Evolutionary conservation across 2,888 invertebrate species (phyloP).

Genomic region (Plusia festucae): DNA sequence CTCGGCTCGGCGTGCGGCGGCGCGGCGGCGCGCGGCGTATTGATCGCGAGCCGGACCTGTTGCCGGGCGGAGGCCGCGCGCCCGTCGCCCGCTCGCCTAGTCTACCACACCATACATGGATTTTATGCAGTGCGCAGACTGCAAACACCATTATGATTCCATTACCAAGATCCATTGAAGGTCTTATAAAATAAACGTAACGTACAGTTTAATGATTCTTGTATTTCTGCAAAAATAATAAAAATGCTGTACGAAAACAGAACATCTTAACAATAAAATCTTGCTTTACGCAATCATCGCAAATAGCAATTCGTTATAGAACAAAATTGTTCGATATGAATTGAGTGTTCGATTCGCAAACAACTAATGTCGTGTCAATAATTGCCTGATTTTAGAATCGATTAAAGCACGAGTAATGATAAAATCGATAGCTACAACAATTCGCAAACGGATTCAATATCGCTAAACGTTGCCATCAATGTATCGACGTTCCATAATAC

Average conservation of each 20-base stretch:
- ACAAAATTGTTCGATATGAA: background rate
- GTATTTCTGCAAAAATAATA: background rate
- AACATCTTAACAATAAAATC: slow-evolving; percentile 1
- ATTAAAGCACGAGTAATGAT: slow-evolving; percentile 5
- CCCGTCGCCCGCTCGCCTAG: slow-evolving; percentile 37
- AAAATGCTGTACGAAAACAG: background rate
- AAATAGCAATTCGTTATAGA: background rate
- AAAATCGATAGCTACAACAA: slow-evolving; percentile 33
- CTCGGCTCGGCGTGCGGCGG: slow-evolving; percentile 77
- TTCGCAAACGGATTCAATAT: slow-evolving; percentile 19
- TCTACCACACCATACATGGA: slow-evolving; percentile 64
- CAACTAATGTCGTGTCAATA: background rate
- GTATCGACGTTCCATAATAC: slow-evolving; percentile 46
- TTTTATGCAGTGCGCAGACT: slow-evolving; percentile 68
- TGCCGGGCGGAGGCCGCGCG: slow-evolving; percentile 81
- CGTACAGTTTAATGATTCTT: background rate
- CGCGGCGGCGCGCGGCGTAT: slow-evolving; percentile 81
- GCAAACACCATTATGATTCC: slow-evolving; percentile 60
- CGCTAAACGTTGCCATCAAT: slow-evolving; percentile 48
- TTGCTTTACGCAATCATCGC: background rate
- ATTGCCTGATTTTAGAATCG: background rate
- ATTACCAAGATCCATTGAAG: background rate
- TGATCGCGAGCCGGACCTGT: slow-evolving; percentile 86
- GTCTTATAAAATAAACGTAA: background rate
- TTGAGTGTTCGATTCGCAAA: background rate